These are phyloP conservation scores for Pseudopipra pipra DNA, from an alignment of 2,113 vertebrate species.

Conservation along the genomic window DNA sequence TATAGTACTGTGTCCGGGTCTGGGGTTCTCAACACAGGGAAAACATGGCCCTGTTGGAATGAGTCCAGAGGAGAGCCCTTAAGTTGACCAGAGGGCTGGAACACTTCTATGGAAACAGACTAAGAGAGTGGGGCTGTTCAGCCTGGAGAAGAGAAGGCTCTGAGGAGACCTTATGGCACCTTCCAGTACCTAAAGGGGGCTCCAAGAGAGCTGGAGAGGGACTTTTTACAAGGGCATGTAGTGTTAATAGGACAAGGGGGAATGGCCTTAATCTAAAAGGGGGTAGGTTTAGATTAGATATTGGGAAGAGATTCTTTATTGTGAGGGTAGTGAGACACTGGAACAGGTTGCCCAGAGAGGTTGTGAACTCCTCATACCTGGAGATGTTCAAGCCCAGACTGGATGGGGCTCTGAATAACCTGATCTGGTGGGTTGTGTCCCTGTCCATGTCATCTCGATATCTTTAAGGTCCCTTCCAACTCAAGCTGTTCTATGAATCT, in stretches of 20 bases:
- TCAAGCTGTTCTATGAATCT: neutral
- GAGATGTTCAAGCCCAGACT: neutral
- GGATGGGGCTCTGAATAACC: neutral
- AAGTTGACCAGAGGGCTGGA: neutral
- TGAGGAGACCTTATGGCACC: neutral
- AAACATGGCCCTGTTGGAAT: neutral
- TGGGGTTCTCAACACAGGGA: neutral
- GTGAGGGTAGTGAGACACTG: rapidly evolving
- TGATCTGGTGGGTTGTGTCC: neutral
- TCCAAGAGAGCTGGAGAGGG: neutral
- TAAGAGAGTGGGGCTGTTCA: neutral
- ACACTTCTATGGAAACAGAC: neutral
- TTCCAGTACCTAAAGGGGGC: neutral
- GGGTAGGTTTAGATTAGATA: neutral
- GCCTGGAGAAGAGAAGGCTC: neutral
- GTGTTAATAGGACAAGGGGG: neutral
- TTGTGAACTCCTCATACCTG: neutral
- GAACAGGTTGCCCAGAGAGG: neutral
- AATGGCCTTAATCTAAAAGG: neutral
- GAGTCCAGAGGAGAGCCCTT: neutral
- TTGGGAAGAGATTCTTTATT: neutral
- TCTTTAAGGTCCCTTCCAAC: neutral
- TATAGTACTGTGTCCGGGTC: neutral
- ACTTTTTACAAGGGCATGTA: neutral
- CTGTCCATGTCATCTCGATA: neutral